Conservation (phyloP, 2,113 vertebrate species). For the Martes martes region DNA sequence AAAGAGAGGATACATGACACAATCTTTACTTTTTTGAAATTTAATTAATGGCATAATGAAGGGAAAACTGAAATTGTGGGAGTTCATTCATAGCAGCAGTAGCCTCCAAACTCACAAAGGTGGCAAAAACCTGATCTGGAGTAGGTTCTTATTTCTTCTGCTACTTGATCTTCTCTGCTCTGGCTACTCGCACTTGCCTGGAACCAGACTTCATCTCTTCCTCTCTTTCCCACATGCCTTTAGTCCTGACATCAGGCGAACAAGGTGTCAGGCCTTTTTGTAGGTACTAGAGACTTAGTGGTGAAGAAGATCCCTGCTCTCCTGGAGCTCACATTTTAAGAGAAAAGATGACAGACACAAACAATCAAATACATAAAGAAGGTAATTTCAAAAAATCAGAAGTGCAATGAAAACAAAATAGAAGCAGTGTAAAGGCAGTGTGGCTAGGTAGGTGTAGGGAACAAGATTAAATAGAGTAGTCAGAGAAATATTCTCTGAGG, state of each 20-base stretch:
- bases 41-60: constrained; percentile 3
- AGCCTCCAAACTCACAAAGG: neutral
- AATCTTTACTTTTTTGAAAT: constrained; percentile 9
- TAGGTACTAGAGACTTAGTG: neutral
- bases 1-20: neutral
- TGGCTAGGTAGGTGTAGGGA: neutral
- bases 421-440: neutral
- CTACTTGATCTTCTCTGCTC: neutral
- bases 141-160: neutral
- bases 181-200: neutral
- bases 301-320: neutral
- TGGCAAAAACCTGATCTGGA: neutral
- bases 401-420: neutral
- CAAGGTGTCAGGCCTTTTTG: neutral
- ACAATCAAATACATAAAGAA: neutral
- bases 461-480: neutral
- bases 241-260: neutral
- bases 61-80: neutral
- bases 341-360: neutral
- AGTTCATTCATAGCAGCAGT: neutral
- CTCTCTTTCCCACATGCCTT: neutral
- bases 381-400: neutral
- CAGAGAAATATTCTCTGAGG: neutral
- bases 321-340: neutral
- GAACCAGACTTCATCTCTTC: neutral